These are phyloP conservation scores for Eclectus roratus DNA, from an alignment of 2,113 vertebrate species.

Conservation along the genomic window DNA sequence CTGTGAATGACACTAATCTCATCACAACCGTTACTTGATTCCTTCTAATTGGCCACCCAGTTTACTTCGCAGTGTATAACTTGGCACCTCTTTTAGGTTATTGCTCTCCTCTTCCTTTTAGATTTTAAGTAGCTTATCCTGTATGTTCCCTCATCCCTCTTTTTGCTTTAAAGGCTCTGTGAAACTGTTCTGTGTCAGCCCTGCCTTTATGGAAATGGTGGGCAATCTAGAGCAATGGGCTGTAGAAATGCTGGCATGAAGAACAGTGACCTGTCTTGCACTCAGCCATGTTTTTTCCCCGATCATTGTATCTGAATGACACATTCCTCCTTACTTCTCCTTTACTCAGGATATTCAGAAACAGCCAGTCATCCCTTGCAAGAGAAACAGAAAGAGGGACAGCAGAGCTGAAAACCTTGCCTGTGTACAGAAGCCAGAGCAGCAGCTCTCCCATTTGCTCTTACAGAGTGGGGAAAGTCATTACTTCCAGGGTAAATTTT, in stretches of 20 bases:
- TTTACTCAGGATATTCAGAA: background rate
- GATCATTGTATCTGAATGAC: background rate
- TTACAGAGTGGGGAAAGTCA: background rate
- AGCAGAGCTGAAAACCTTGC: background rate
- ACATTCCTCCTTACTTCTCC: background rate
- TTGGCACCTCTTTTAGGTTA: background rate
- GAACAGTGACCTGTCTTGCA: background rate
- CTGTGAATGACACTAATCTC: conserved; percentile 50
- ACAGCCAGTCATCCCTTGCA: background rate
- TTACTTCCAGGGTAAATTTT: background rate
- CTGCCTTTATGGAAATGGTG: background rate
- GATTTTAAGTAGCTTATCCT: conserved; percentile 35
- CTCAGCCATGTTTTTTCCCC: background rate
- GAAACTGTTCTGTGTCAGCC: background rate
- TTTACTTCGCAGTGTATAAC: background rate
- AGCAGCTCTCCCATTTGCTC: background rate
- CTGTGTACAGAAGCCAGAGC: background rate
- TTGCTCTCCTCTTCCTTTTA: background rate
- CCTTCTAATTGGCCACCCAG: conserved; percentile 55
- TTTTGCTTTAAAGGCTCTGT: background rate
- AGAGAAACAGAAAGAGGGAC: background rate
- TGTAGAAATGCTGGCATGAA: background rate
- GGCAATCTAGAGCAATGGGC: background rate
- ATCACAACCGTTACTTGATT: conserved; percentile 21
- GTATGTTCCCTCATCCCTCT: background rate